Evolutionary conservation across 2,797 vertebrate genomes (phyloP).

Genomic region (Ispidina lecontei): DNA sequence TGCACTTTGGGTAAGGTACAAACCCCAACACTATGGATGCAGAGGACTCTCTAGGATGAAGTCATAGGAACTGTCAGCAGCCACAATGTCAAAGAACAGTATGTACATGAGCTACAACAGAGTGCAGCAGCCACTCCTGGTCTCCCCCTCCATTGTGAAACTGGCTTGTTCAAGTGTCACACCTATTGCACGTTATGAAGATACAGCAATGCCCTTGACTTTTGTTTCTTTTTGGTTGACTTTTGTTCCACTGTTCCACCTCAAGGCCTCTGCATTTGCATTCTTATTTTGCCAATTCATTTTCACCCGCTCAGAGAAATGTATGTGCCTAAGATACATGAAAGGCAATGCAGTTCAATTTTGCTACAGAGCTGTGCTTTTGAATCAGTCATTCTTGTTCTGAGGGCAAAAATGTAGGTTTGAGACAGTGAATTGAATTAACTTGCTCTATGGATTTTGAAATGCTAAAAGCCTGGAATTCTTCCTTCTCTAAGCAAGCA

Average conservation of each 20-base stretch:
- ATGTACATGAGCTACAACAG: neutral
- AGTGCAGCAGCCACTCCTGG: neutral
- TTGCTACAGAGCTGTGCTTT: neutral
- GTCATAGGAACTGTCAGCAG: neutral
- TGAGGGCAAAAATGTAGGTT: neutral
- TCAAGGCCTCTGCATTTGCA: neutral
- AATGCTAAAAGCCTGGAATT: neutral
- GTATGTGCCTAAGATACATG: neutral
- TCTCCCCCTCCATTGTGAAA: neutral
- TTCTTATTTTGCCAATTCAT: neutral
- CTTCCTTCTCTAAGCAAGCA: neutral
- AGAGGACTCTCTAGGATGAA: neutral
- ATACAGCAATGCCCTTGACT: neutral
- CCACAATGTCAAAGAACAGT: neutral
- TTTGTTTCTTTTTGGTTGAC: neutral
- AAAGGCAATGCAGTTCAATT: neutral
- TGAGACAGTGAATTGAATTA: neutral
- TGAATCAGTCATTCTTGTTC: rapidly evolving
- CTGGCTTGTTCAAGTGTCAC: neutral
- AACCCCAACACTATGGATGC: neutral
- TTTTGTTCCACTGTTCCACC: neutral
- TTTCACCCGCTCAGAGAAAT: neutral
- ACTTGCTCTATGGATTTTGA: neutral
- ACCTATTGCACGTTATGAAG: neutral
- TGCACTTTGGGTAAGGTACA: neutral